Evolutionary conservation across 2,797 vertebrate genomes (phyloP).

Genomic region (Champsocephalus gunnari): DNA sequence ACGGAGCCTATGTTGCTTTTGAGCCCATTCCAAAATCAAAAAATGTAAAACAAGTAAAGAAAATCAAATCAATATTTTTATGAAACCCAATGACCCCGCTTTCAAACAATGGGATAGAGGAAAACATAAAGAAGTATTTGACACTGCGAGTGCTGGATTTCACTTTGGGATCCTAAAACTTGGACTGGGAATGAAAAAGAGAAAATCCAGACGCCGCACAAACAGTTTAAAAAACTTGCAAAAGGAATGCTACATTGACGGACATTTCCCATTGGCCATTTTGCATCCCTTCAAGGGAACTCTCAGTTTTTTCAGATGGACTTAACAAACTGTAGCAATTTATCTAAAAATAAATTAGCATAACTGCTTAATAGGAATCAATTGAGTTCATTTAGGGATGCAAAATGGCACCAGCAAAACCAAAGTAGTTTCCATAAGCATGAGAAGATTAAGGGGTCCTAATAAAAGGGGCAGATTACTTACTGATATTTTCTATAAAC

Average conservation of each 20-base stretch:
- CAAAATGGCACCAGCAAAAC: conserved; percentile 71
- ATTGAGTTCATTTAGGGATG: conserved; percentile 50
- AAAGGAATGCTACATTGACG: conserved; percentile 62
- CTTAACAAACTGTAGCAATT: conserved; percentile 6
- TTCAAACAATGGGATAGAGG: conserved; percentile 31
- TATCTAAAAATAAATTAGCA: conserved; percentile 19
- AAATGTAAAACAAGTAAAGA: conserved; percentile 30
- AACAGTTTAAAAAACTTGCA: conserved; percentile 51
- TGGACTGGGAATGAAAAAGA: conserved; percentile 38
- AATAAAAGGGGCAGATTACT: conserved; percentile 79
- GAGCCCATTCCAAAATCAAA: conserved; percentile 65
- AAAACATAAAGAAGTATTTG: conserved; percentile 24
- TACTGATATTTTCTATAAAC: conserved; percentile 93
- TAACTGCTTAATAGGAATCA: conserved; percentile 6
- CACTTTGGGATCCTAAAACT: conserved; percentile 35
- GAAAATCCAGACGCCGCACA: conserved; percentile 45
- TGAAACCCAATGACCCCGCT: conserved; percentile 42
- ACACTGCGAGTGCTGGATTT: conserved; percentile 26
- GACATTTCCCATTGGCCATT: conserved; percentile 64
- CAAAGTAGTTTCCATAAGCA: conserved; percentile 49
- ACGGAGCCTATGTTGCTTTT: conserved; percentile 32
- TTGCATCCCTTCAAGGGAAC: conserved; percentile 62
- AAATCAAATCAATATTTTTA: conserved; percentile 29
- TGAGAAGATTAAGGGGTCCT: conserved; percentile 57
- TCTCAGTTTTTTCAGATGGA: background rate